These are phyloP conservation scores for Philaethria dido DNA, from an alignment of 2,888 invertebrate genomes.

Conservation along the genomic window DNA sequence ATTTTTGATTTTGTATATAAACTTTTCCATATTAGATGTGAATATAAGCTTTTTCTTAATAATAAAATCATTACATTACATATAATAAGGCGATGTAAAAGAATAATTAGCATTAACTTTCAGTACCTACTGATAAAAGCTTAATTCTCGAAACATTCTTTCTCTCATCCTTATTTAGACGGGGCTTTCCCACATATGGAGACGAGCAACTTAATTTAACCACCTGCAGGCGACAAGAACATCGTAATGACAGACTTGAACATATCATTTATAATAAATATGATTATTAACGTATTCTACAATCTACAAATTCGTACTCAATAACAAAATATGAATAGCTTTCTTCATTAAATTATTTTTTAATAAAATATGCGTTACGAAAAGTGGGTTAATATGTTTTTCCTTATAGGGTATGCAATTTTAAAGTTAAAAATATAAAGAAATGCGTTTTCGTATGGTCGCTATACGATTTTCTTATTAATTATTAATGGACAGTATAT, in stretches of 20 bases:
- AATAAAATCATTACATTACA: no score
- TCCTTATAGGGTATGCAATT: constrained; percentile 13
- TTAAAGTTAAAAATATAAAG: not conserved
- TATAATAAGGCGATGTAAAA: not conserved
- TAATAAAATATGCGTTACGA: not conserved
- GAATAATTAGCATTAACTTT: not conserved
- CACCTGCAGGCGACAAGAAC: constrained; percentile 29
- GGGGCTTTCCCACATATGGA: constrained; percentile 39
- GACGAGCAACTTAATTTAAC: constrained; percentile 32
- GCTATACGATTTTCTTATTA: not conserved
- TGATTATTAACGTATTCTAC: constrained; percentile 25
- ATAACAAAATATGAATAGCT: not conserved
- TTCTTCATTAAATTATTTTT: constrained; percentile 2
- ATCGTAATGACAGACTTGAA: constrained; percentile 28
- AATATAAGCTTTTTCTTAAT: no score
- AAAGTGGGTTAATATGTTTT: constrained; percentile 12
- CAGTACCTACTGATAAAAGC: not conserved
- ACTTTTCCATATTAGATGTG: no score
- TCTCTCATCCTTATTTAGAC: constrained; percentile 19
- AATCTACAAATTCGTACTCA: not conserved
- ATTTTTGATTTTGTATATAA: no score
- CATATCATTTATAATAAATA: constrained; percentile 26
- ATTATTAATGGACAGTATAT: not conserved
- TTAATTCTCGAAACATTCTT: constrained; percentile 12
- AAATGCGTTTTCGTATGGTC: not conserved